Conservation (phyloP, 2,113 vertebrate species). For the Hipposideros armiger region DNA sequence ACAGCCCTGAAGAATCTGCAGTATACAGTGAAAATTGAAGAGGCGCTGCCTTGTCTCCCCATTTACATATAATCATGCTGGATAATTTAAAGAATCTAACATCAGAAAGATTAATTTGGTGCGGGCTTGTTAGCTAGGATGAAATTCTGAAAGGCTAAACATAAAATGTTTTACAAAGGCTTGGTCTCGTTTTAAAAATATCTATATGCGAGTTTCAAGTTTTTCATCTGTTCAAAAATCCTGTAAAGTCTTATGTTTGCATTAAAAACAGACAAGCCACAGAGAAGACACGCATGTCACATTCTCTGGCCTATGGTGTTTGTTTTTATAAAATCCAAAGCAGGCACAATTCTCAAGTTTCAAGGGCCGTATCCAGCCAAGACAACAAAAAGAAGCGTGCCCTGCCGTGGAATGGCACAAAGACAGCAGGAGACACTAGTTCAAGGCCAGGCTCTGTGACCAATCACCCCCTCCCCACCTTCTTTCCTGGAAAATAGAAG, state of each 20-base stretch:
- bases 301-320: constrained; percentile 53
- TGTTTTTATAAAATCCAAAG: constrained; percentile 69
- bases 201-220: constrained; percentile 57
- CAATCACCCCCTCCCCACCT: background rate
- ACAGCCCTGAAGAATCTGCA: background rate
- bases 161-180: constrained; percentile 60
- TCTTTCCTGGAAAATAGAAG: background rate
- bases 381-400: constrained; percentile 1
- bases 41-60: background rate
- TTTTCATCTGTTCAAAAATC: constrained; percentile 48
- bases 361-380: background rate
- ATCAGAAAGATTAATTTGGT: constrained; percentile 41
- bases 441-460: background rate
- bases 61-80: constrained; percentile 20
- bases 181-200: constrained; percentile 69
- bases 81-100: constrained; percentile 54
- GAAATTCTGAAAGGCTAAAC: constrained; percentile 60
- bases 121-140: constrained; percentile 41
- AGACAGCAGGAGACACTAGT: background rate
- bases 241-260: constrained; percentile 53
- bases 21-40: background rate
- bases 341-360: constrained; percentile 64
- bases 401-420: background rate
- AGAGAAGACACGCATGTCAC: constrained; percentile 26
- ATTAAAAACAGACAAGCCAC: constrained; percentile 65